Conservation (phyloP, 2,113 vertebrate genomes). For the Hippocampus barbouri region DNA sequence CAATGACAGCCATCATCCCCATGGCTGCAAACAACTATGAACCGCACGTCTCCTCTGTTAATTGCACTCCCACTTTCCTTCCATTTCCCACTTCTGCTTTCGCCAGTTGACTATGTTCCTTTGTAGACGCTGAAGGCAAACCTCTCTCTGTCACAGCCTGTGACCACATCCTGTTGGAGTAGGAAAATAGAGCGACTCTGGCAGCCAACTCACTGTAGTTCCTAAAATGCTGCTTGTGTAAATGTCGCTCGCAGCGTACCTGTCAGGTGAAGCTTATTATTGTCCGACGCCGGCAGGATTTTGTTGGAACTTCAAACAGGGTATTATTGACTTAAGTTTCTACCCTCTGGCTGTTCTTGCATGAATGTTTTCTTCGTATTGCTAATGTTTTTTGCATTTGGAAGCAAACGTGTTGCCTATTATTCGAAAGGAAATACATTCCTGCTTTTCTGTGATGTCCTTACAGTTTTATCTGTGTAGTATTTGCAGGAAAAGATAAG, state of each 20-base stretch:
- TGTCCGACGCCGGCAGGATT: background rate
- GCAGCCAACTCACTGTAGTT: background rate
- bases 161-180: conserved; percentile 37
- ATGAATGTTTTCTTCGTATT: conserved; percentile 33
- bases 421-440: background rate
- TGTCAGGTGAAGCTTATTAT: conserved; percentile 5
- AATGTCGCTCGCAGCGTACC: background rate
- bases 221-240: background rate
- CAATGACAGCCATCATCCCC: conserved; percentile 37
- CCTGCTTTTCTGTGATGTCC: background rate
- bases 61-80: conserved; percentile 34
- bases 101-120: conserved; percentile 28
- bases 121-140: conserved; percentile 23
- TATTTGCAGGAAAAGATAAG: background rate
- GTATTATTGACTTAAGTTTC: conserved; percentile 28
- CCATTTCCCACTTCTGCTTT: conserved; percentile 23
- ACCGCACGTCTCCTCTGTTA: conserved; percentile 22
- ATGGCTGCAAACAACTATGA: conserved; percentile 30
- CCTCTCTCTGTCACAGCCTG: conserved; percentile 19
- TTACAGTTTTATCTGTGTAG: background rate
- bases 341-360: conserved; percentile 6
- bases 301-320: conserved; percentile 32
- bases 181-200: conserved; percentile 6
- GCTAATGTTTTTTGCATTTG: conserved; percentile 1
- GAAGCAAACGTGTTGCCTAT: background rate